phyloP scores from a whole-genome alignment of 2,888 invertebrate species.

The Drosophila prolongata region DNA sequence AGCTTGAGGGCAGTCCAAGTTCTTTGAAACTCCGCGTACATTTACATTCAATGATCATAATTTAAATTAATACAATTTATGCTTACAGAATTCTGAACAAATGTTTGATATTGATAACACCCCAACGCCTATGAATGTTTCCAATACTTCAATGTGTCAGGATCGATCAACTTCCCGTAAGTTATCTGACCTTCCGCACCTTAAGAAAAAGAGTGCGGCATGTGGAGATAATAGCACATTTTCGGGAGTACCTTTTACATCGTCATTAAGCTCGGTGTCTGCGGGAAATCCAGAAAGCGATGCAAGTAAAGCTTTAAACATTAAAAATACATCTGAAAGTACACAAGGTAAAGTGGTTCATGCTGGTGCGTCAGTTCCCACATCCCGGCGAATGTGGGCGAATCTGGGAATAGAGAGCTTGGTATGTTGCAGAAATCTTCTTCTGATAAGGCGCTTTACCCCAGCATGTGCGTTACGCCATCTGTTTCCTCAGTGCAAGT shows the following conservation, averaged over 20 bases:
- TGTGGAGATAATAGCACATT: constrained; percentile 45
- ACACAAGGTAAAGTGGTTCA: constrained; percentile 13
- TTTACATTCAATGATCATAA: neutral
- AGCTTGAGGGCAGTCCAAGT: too few species aligned
- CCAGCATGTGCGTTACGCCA: constrained; percentile 18
- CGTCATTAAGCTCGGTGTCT: constrained; percentile 41
- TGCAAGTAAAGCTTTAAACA: constrained; percentile 12
- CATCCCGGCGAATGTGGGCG: constrained; percentile 1
- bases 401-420: constrained; percentile 15
- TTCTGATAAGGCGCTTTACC: constrained; percentile 45
- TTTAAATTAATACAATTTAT: neutral
- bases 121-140: constrained; percentile 86
- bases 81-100: constrained; percentile 89
- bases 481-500: constrained; percentile 41
- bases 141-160: constrained; percentile 85
- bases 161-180: constrained; percentile 88
- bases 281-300: constrained; percentile 37
- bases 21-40: too few species aligned
- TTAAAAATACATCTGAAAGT: constrained; percentile 20
- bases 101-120: constrained; percentile 89
- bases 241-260: constrained; percentile 35
- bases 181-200: constrained; percentile 87
- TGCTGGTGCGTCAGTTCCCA: neutral
- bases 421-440: constrained; percentile 26
- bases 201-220: constrained; percentile 83